Evolutionary conservation across 2,113 vertebrate genomes (phyloP).

Genomic region (Vulpes vulpes): DNA sequence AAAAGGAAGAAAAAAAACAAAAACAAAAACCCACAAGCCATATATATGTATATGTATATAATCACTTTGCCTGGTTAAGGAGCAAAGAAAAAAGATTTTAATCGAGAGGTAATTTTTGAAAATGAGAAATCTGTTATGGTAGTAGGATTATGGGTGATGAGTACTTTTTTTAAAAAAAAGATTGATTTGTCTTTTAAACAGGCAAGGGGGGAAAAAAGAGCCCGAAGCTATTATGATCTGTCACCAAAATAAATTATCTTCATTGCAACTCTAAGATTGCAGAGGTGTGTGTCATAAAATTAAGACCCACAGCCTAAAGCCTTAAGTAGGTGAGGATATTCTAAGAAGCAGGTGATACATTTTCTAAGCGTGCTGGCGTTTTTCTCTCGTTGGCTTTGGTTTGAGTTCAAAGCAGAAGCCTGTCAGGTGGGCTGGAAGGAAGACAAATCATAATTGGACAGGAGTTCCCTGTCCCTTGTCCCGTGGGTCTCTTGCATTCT

Average conservation of each 20-base stretch:
- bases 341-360: background rate
- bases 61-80: background rate
- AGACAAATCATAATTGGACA: background rate
- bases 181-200: slow-evolving; percentile 17
- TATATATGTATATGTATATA: background rate
- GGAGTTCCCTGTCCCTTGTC: fast-evolving
- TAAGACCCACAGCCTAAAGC: background rate
- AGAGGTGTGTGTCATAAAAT: background rate
- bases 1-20: background rate
- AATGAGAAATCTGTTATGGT: background rate
- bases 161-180: background rate
- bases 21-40: too few species aligned
- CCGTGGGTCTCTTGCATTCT: background rate
- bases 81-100: slow-evolving; percentile 26
- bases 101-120: slow-evolving; percentile 7
- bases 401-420: background rate
- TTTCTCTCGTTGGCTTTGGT: background rate
- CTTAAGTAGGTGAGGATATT: background rate
- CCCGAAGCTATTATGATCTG: background rate
- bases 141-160: background rate
- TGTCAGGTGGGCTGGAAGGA: background rate
- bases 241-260: background rate
- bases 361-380: background rate
- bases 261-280: background rate
- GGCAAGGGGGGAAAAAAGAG: fast-evolving